Base-by-base conservation (phyloP, 2,113 vertebrate genomes). In the Podarcis raffonei region DNA sequence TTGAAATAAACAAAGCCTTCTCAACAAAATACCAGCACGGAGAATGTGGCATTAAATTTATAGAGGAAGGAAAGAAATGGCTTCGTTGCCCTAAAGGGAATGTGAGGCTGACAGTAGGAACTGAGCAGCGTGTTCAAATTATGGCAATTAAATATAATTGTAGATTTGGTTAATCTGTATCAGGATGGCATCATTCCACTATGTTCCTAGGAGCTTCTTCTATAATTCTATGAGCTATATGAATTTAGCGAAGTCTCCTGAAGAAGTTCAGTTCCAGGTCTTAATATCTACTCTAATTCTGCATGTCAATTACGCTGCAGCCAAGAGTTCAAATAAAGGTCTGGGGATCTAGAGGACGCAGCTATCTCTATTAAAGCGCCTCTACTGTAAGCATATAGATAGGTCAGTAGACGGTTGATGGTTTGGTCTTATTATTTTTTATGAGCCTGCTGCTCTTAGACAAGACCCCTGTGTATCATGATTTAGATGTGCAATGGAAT, bases 71-170 rank as follows among this genome's bases (percentile, higher is more conserved):
- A 89, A 95, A 95, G 93, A 92, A 96, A 87, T 88, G 86, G 87
- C 91, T 95, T 82, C 37, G 93, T 94, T 96, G 92, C 94, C 95
- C 94, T 95, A 90, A 95, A 95, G 96, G 95, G 95, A 97, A 96
- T 93, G 94, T 90, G 95, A 94, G 95, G 95, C 95, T 94, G 95
- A 97, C 95, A 96, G 96, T 94, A 97, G 93, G 95, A 96, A 83
- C 94, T 96, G 96, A 96, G 96, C 96, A 97, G 95, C 96, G 94
- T 97, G 97, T 97, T 97, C 94, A 96, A 96, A 96, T 97, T 97
- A 97, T 94, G 95, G 92, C 91, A 93, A 97, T 97, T 97, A 96
- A 97, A 96, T 95, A 96, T 97, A 97, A 97, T 97, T 97, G 96
- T 95, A 94, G 96, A 95, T 91, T 96, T 93, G 94, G 96, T 96